A percentile compares a stretch with the other conserved stretches of the same genome.
phyloP scores from a whole-genome alignment of 2,888 invertebrate species.

The Calliscelio sp. region DNA sequence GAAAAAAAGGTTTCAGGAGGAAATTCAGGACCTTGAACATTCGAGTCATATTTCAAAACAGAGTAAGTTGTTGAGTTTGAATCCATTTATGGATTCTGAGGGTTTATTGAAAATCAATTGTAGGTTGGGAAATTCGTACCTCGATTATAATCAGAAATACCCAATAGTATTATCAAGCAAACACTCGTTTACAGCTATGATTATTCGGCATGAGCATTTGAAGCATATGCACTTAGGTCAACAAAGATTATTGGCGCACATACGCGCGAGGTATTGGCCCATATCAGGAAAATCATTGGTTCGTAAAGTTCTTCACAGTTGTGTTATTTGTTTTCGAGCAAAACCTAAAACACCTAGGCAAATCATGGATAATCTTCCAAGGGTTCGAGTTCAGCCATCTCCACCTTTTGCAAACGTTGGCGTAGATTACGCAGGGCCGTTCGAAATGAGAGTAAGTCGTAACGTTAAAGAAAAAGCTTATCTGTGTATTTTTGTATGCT shows the following conservation, averaged over 20 bases:
- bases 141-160: background rate
- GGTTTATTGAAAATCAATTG: constrained; percentile 41
- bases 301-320: constrained; percentile 5
- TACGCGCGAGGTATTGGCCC: constrained; percentile 33
- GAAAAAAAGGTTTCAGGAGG: constrained; percentile 10
- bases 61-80: constrained; percentile 2
- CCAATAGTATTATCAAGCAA: constrained; percentile 9
- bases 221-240: constrained; percentile 26
- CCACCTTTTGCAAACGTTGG: constrained; percentile 71
- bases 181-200: constrained; percentile 11
- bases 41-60: constrained; percentile 26
- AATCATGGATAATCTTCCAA: constrained; percentile 24
- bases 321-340: constrained; percentile 25
- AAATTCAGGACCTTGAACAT: constrained; percentile 5
- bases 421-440: constrained; percentile 57
- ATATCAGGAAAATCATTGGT: background rate
- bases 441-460: constrained; percentile 24
- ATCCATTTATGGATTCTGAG: constrained; percentile 32
- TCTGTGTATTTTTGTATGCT: constrained; percentile 72
- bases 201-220: constrained; percentile 19
- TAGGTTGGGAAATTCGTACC: background rate
- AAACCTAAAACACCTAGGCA: background rate
- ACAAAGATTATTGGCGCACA: background rate
- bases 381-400: constrained; percentile 37
- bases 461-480: constrained; percentile 63